Base-by-base conservation (phyloP, 2,888 invertebrate genomes). In the Diadegma fenestrale region DNA sequence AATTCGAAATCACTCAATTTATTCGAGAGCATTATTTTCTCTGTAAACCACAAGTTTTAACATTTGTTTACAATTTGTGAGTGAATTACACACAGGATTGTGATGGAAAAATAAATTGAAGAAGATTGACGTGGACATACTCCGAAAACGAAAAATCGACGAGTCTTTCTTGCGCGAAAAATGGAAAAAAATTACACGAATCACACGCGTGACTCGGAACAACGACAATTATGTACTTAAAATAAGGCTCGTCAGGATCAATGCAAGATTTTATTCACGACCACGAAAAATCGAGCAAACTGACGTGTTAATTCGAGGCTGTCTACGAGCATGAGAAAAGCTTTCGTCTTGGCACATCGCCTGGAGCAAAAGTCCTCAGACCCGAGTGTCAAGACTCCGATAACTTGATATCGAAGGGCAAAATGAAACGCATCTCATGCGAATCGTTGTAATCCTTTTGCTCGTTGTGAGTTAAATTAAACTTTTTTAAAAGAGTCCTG, bases 1-100 rank as follows among this genome's bases (percentile, higher is more conserved):
- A 22, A 51, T 19, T 80, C n/a, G 3, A 37, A 63, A 80, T 72
- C 41, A 22, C 51, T 80, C 63, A 41, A 80, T 64, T 58, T 14
- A 19, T 51, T 51, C 19, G 19, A 51, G 8, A 19, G 51, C 51
- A 19, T 51, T 6, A 2, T 48, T 48, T 48, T 48, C 5, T n/a
- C 48, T 48, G n/a, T 19, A 48, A 6, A 48, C 6, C n/a, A n/a
- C 7, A 8, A 48, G n/a, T 48, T 48, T 51, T 1, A 8, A 51
- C 2, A 51, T 51, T 51, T 51, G 17, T 19, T 51, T 51, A 10
- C 10, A 51, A 51, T 51, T 19, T 6, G 51, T 51, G 19, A 19
- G 19, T 19, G 19, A 51, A 51, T 51, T 51, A 51, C 8, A 51
- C 10, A 51, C 8, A 51, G 19, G 4, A 58, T 58, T 41, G 26